Evolutionary conservation across 2,888 invertebrate genomes (phyloP), one percentile per base, ranked within the genome.

Genomic region (Sinotaia quadrata): DNA sequence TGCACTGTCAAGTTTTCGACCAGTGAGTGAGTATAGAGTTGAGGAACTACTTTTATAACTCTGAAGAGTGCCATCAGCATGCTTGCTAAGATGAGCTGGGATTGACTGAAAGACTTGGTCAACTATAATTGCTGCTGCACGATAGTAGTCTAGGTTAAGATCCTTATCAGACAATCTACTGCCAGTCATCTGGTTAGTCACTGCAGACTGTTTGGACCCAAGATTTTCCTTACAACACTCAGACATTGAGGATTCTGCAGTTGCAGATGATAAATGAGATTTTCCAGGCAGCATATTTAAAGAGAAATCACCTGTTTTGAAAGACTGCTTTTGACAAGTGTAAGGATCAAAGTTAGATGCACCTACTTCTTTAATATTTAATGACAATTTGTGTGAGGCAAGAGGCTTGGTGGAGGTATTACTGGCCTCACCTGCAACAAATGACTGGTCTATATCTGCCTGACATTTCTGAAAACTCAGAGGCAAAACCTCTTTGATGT

Each of bases 51-150:
- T 54, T 10, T 24, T 8, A 5, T 33, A 34, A 27, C 33, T 5
- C 4, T 41, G 29, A 41, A 33, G 37, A 31, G 29, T 18, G 24
- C 41, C 47, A 21, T 47, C 47, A 21, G 47, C 54, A 0, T 31
- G 12, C 7, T 37, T 21, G 2, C 37, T 56, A 4, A 65, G 41
- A 18, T 65, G 54, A 29, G 71, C 66, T 2, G 76, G 73, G 2
- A 76, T 47, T 29, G 69, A 58, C 67, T 74, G 66, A 18, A 76
- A 68, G 24, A 76, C 76, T 49, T 74, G 74, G 66, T 61, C 67
- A 44, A 76, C 76, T 37, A 76, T 76, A 18, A 49, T 54, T 4
- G 74, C 76, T 27, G 76, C 76, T 2, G 68, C 69, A 31, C 68
- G 65, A 27, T 76, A 69, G 41, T 59, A 68, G 57, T 68, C 66